phyloP scores from a whole-genome alignment of 2,797 vertebrate species.

The Forpus xanthops region DNA sequence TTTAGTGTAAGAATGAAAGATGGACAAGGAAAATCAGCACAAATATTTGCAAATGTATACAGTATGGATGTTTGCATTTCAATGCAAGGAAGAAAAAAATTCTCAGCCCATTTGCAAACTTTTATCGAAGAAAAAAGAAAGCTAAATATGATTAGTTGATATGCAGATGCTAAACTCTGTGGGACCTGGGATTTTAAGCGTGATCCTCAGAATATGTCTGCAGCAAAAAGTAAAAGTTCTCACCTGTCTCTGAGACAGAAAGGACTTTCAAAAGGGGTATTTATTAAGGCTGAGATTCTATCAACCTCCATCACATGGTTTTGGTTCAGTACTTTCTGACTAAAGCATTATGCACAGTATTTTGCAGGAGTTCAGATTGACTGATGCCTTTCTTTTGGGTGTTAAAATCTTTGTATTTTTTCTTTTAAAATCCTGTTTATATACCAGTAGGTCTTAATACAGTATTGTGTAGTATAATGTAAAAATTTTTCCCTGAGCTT shows the following conservation, averaged over 20 bases:
- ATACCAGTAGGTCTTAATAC: neutral
- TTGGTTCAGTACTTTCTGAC: neutral
- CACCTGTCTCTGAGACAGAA: neutral
- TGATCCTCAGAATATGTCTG: neutral
- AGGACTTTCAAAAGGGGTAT: neutral
- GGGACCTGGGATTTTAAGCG: neutral
- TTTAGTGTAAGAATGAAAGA: neutral
- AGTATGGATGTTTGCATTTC: neutral
- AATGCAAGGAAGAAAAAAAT: neutral
- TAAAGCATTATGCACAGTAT: neutral
- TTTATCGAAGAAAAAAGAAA: neutral
- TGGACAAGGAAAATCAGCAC: neutral
- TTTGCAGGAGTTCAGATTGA: neutral
- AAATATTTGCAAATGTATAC: neutral
- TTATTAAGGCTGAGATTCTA: neutral
- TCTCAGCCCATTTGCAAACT: neutral
- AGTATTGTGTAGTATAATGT: neutral
- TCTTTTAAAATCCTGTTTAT: neutral
- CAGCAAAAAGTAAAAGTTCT: neutral
- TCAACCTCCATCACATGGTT: accelerated
- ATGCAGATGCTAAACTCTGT: neutral
- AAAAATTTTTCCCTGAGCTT: neutral
- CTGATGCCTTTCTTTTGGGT: neutral
- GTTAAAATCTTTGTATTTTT: neutral
- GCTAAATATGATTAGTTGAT: neutral